Conservation (phyloP, 2,113 vertebrate species). For the Cisticola juncidis region DNA sequence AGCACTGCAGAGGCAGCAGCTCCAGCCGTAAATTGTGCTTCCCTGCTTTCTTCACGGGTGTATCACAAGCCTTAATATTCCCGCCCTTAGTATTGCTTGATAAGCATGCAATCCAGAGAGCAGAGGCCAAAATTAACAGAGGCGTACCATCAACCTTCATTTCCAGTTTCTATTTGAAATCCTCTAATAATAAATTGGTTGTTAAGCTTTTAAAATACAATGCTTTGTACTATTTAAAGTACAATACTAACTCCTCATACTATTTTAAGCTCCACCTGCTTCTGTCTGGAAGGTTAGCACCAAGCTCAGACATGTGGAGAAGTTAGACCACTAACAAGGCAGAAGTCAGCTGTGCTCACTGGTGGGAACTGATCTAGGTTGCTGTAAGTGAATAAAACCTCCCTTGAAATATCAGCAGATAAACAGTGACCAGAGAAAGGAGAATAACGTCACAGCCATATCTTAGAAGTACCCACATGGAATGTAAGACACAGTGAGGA, state of each 20-base stretch:
- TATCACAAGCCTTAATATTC: not conserved
- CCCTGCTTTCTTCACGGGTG: not conserved
- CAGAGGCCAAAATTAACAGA: not conserved
- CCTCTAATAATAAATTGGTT: not conserved
- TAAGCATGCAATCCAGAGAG: not conserved
- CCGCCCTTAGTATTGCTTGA: not conserved
- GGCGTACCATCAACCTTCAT: not conserved
- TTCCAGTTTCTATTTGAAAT: not conserved
- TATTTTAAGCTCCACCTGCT: not conserved
- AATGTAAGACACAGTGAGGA: not conserved
- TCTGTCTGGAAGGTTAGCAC: not conserved
- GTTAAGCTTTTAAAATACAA: not conserved
- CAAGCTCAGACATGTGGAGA: not conserved
- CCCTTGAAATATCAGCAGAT: not conserved
- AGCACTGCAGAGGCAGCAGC: too few species aligned
- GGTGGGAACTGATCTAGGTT: too few species aligned
- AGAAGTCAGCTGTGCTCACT: not conserved
- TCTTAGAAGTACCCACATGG: not conserved
- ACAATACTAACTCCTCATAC: not conserved
- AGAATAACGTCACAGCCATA: not conserved
- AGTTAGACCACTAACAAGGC: not conserved
- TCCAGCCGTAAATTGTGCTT: not conserved
- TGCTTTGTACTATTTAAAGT: not conserved
- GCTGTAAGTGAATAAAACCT: not conserved
- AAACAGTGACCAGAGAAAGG: not conserved